Evolutionary conservation across 1,140 invertebrate species (phyloP).

Genomic region (Leptonema lineaticorne): DNA sequence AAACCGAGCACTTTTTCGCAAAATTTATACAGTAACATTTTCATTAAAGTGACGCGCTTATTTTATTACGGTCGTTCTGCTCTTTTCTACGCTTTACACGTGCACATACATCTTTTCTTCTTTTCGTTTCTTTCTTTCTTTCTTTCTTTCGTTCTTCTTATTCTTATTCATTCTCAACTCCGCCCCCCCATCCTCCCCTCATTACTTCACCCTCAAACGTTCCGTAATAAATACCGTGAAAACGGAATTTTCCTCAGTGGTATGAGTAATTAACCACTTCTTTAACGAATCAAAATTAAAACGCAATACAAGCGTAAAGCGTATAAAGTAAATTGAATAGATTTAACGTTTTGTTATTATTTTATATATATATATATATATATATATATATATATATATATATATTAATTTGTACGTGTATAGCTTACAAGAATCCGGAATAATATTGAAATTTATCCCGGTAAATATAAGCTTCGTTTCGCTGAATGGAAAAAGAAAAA

Average conservation of each 20-base stretch:
- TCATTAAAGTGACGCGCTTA: neutral
- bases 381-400: too few species aligned
- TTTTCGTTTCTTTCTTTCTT: too few species aligned
- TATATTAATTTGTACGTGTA: too few species aligned
- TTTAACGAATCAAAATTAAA: neutral
- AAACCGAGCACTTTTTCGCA: neutral
- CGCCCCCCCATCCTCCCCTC: too few species aligned
- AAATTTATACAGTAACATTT: neutral
- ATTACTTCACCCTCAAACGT: too few species aligned
- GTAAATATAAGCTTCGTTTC: neutral
- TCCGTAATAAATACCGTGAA: too few species aligned
- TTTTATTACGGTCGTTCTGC: neutral
- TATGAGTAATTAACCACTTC: neutral
- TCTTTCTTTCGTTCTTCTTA: too few species aligned
- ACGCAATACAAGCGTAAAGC: neutral
- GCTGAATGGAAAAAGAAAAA: neutral
- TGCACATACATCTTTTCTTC: too few species aligned
- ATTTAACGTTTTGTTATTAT: too few species aligned
- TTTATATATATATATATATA: too few species aligned
- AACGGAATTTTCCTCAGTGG: neutral
- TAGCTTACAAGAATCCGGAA: slow-evolving; percentile 3
- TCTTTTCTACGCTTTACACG: too few species aligned
- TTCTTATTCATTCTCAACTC: too few species aligned
- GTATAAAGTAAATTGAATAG: neutral
- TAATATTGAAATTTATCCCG: slow-evolving; percentile 15